Percentiles rank a stretch among this genome's conserved stretches.
Conservation (phyloP, 2,797 vertebrate genomes). For the Coregonus sp. region DNA sequence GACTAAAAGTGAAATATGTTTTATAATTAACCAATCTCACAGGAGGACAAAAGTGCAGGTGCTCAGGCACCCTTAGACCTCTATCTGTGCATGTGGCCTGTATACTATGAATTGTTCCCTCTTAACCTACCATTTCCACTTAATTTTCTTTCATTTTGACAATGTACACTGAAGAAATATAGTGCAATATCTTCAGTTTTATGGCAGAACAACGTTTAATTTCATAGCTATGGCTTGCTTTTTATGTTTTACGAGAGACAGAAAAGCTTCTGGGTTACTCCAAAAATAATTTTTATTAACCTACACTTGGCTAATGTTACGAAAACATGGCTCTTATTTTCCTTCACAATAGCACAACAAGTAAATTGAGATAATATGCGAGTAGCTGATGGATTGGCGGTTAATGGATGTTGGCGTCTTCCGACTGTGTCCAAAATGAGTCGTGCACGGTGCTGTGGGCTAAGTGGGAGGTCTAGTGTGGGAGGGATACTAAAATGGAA, state of each 20-base stretch:
- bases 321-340: slow-evolving; percentile 4
- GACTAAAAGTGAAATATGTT: too few species aligned
- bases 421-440: too few species aligned
- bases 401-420: too few species aligned
- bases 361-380: not conserved
- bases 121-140: slow-evolving; percentile 4
- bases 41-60: too few species aligned
- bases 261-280: not conserved
- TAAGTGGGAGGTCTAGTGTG: too few species aligned
- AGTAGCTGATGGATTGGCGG: not conserved
- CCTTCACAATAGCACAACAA: not conserved
- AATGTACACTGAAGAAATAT: slow-evolving; percentile 1
- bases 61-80: too few species aligned
- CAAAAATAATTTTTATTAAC: slow-evolving; percentile 4
- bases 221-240: not conserved
- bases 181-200: slow-evolving; percentile 2
- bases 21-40: too few species aligned
- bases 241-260: slow-evolving; percentile 5
- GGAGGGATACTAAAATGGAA: too few species aligned
- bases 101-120: not conserved
- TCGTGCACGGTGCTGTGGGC: too few species aligned
- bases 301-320: slow-evolving; percentile 12
- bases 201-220: not conserved
- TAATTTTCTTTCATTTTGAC: not conserved
- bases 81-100: too few species aligned